Base-by-base conservation (phyloP, 2,888 invertebrate genomes). In the Helobdella robusta region DNA sequence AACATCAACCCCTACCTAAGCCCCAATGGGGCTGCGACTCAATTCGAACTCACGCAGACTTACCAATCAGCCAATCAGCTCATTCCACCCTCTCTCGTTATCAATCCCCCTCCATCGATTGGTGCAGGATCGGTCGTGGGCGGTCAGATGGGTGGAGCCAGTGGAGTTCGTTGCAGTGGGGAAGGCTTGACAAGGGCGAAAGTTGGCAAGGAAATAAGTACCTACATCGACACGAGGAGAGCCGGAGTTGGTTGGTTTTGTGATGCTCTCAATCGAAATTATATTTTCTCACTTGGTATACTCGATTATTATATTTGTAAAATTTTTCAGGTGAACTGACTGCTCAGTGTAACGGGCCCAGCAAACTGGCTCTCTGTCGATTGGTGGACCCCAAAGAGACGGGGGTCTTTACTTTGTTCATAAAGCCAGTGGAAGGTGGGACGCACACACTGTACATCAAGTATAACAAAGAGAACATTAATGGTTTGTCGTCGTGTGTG, bases 301-400 rank as follows among this genome's bases (percentile, higher is more conserved):
- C 23, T 52, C 8, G 20, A 52, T 20, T 8, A 23, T 18, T 52
- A 20, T 8, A 58, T 28, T 4, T 54, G 18, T 54, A 23, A 23
- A 3, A 54, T 54, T 52, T 34, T 48, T 5, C 70, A 85, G 86
- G 95, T 18, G 95, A 97, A 79, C 83, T 97, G 64, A 93, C 94
- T 0, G 97, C 97, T 0, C 93, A 95, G 77, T 98, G 98, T 79
- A 88, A 90, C 60, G 98, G 98, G 0, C 89, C 89, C 0, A 83
- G 85, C 67, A 89, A 95, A 83, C 91, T 92, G 61, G 97, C 97
- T 6, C 93, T 93, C 78, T 98, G 97, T 79, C 95, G 97, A 79
- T 84, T 98, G 3, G 93, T 92, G 78, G 97, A 98, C 81, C 94
- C 94, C 78, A 89, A 91, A 2, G 95, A 97, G 82, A 30, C 25